Evolutionary conservation across 2,888 invertebrate genomes (phyloP).

Genomic region (Sarcophaga rosellei): DNA sequence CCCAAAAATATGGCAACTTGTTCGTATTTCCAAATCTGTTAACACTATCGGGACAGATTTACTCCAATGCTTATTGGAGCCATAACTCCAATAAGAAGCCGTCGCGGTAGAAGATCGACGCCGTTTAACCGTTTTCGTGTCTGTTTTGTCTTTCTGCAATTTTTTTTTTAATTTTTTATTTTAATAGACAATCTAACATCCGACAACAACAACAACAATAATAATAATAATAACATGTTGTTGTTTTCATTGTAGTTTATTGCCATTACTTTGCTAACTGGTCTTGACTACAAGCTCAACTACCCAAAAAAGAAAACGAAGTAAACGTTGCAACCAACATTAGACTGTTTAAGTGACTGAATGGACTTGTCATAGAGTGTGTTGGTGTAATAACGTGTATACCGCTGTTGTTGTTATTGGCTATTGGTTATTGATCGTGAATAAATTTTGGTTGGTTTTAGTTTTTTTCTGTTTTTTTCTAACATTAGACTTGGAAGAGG

Average conservation of each 20-base stretch:
- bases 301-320: not conserved
- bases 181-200: slow-evolving; percentile 8
- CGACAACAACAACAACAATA: not conserved
- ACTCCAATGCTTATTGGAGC: too few species aligned
- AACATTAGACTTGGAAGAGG: slow-evolving; percentile 15
- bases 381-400: not conserved
- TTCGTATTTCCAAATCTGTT: too few species aligned
- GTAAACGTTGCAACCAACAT: not conserved
- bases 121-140: slow-evolving; percentile 30
- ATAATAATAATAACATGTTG: not conserved
- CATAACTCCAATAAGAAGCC: not conserved
- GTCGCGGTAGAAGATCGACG: not conserved
- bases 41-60: too few species aligned
- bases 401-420: not conserved
- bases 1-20: too few species aligned
- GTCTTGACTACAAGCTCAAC: slow-evolving; percentile 12
- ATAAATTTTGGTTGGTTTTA: slow-evolving; percentile 49
- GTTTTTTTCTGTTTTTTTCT: not conserved
- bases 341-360: not conserved
- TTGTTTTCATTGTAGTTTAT: slow-evolving; percentile 22
- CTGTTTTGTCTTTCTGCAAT: not conserved
- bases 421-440: slow-evolving; percentile 49
- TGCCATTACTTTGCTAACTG: slow-evolving; percentile 50
- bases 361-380: not conserved
- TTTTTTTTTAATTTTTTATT: slow-evolving; percentile 10